Evolutionary conservation across 2,113 vertebrate genomes (phyloP), one percentile per base, ranked within the genome.

Genomic region (Ceuthmochares aereus): DNA sequence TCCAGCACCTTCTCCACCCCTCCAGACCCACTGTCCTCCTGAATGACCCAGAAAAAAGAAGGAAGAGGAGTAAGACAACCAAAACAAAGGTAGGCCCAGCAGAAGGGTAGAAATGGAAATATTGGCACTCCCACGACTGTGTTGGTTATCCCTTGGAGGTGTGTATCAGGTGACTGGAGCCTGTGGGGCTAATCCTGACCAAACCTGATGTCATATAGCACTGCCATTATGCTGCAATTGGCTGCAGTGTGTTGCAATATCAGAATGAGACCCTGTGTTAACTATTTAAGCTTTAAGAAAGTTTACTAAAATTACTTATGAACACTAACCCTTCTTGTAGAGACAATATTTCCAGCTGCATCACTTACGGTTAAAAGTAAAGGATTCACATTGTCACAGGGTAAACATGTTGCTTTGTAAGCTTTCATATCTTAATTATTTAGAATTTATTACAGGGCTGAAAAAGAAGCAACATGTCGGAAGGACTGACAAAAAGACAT

Each of bases 11-110:
- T 13, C 0, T 1, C 10, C 6, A 45, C 17, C 18, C 17, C 43
- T 45, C 6, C 2, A 0, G 23, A 2, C 27, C 43, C 43, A 12
- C 10, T 74, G n/a, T 14, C 16, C 14, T 43, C 19, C 12, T 1
- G 2, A 84, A 19, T 32, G 43, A 62, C 7, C 14, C 3, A 6
- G 36, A 30, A 40, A 73, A 82, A 60, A 84, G 27, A 3, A 74
- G 47, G 12, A 62, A 62, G 49, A 51, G 30, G 12, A 58, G 10
- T 6, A 45, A 49, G 64, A 51, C 25, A 83, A n/a, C 3, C 14
- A 40, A 91, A 82, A 14, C 13, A 19, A 58, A 52, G 45, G 19
- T 21, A 82, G 30, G 42, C 19, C 27, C 40, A 73, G 25, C 19
- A 67, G 36, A 58, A 21, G 25, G 12, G 8, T 11, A 77, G 45